Evolutionary conservation across 1,140 invertebrate genomes (phyloP).

Genomic region (Aphis gossypii): DNA sequence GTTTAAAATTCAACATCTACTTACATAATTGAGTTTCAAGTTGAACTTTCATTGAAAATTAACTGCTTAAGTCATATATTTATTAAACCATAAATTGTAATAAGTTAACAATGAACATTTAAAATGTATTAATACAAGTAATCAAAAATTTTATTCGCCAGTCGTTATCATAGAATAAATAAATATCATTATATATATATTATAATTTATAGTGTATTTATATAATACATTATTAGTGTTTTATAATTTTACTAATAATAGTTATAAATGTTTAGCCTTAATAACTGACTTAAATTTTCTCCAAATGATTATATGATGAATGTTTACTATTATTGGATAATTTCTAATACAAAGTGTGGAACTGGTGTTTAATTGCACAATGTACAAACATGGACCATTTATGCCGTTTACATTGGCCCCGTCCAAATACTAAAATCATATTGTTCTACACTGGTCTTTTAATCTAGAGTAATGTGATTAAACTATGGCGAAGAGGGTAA

Average conservation of each 20-base stretch:
- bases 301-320: neutral
- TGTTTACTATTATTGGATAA: neutral
- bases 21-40: neutral
- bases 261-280: neutral
- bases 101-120: neutral
- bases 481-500: neutral
- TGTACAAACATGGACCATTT: neutral
- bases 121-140: neutral
- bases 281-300: neutral
- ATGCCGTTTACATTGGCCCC: neutral
- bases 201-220: no score
- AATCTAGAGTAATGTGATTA: slow-evolving; percentile 36
- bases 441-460: slow-evolving; percentile 36
- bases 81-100: neutral
- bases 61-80: neutral
- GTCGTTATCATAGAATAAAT: neutral
- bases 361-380: slow-evolving; percentile 16
- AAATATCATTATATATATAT: neutral
- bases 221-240: neutral
- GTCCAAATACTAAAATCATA: neutral
- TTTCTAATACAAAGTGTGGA: neutral
- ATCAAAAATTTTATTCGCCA: neutral
- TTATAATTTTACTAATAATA: neutral
- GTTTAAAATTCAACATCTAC: neutral
- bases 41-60: neutral